phyloP scores from a whole-genome alignment of 2,888 invertebrate genomes.

The Adelognathus sp. region DNA sequence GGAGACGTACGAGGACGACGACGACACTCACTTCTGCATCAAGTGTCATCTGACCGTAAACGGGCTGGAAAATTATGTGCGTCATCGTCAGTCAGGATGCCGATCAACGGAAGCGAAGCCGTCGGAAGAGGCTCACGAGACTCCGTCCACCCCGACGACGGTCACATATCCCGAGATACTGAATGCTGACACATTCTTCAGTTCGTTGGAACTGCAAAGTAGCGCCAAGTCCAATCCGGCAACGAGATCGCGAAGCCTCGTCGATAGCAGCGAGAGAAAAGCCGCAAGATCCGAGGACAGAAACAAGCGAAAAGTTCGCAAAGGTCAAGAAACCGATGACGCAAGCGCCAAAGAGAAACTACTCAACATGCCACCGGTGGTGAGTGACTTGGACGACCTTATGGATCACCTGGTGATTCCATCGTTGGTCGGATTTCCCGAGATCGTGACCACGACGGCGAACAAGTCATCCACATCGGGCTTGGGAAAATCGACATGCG shows the following conservation, averaged over 20 bases:
- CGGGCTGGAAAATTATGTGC: conserved; percentile 93
- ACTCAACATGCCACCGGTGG: conserved; percentile 72
- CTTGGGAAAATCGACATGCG: conserved; percentile 59
- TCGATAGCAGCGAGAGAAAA: conserved; percentile 66
- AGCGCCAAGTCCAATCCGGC: conserved; percentile 83
- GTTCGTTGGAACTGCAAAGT: conserved; percentile 90
- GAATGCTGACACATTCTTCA: conserved; percentile 93
- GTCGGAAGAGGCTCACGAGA: conserved; percentile 65
- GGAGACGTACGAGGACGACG: conserved; percentile 85
- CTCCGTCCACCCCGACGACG: conserved; percentile 80
- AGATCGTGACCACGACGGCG: conserved; percentile 72
- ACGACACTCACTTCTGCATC: conserved; percentile 94
- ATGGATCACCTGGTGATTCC: conserved; percentile 78
- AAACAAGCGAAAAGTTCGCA: conserved; percentile 60
- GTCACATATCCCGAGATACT: conserved; percentile 81
- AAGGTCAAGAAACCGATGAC: conserved; percentile 66
- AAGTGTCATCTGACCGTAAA: conserved; percentile 92
- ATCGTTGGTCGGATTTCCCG: conserved; percentile 78
- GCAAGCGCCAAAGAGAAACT: conserved; percentile 68
- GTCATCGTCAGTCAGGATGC: conserved; percentile 90
- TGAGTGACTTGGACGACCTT: conserved; percentile 75
- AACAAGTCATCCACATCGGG: conserved; percentile 45
- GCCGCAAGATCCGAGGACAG: conserved; percentile 64
- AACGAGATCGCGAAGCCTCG: conserved; percentile 57
- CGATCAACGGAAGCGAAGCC: conserved; percentile 72